Conservation (phyloP, 2,888 invertebrate genomes). For the Pachymerium ferrugineum region DNA sequence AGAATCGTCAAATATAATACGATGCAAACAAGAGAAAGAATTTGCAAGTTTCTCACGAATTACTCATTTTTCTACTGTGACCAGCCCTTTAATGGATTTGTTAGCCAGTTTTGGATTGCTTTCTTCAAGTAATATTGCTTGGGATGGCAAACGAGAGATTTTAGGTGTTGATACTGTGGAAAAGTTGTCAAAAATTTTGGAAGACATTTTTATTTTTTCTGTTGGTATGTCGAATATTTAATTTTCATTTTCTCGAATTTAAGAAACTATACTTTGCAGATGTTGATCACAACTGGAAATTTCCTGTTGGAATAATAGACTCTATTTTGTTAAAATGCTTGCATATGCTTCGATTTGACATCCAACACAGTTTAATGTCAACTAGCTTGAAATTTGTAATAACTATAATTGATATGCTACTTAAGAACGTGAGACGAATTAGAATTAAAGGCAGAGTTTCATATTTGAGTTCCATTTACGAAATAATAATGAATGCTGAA, state of each 20-base stretch:
- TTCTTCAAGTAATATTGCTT: not conserved
- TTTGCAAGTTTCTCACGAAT: not conserved
- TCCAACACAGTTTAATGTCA: not conserved
- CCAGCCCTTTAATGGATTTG: not conserved
- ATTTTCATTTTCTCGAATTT: not conserved
- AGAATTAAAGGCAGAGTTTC: not conserved
- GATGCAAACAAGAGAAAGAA: not conserved
- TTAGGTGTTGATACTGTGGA: not conserved
- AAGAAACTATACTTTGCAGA: not conserved
- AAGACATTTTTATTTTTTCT: not conserved
- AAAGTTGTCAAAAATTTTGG: not conserved
- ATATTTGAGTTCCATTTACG: not conserved
- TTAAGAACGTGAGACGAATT: not conserved
- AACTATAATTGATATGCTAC: not conserved
- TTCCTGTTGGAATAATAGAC: not conserved
- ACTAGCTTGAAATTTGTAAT: not conserved
- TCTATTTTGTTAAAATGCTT: not conserved
- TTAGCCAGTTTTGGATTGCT: not conserved
- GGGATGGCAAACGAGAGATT: not conserved
- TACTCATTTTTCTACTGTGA: not conserved
- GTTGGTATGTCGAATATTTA: not conserved
- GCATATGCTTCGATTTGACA: not conserved
- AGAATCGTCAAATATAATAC: not conserved
- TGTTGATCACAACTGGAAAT: not conserved
- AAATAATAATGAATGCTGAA: not conserved